A percentile compares a stretch with the other conserved stretches of the same genome.
phyloP scores from a whole-genome alignment of 2,797 vertebrate species.

The Rhinella marina region DNA sequence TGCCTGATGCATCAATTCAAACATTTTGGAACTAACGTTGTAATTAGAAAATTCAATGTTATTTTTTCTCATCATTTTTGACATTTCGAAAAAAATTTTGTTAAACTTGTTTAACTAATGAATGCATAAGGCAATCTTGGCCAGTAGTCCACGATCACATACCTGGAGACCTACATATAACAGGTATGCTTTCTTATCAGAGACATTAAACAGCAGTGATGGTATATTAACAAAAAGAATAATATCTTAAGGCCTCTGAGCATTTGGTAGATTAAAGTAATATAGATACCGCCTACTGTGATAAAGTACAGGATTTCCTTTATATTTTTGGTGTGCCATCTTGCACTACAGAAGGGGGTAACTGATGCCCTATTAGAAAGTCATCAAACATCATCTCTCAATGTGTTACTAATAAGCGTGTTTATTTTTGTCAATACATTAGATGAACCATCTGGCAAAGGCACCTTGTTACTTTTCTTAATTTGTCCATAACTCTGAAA shows the following conservation, averaged over 20 bases:
- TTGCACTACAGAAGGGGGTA: conserved; percentile 55
- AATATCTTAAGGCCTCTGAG: conserved; percentile 8
- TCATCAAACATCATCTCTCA: conserved; percentile 54
- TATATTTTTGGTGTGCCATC: conserved; percentile 40
- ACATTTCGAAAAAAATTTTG: neutral
- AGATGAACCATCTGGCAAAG: conserved; percentile 35
- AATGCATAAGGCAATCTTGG: neutral
- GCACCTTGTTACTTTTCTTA: conserved; percentile 34
- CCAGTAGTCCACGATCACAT: neutral
- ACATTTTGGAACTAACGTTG: neutral
- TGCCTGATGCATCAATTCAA: neutral
- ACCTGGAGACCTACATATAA: neutral
- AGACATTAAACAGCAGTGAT: conserved; percentile 30
- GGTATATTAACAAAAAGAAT: conserved; percentile 2
- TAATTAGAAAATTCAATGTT: neutral
- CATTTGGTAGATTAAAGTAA: conserved; percentile 35
- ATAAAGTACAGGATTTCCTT: neutral
- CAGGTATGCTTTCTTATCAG: neutral
- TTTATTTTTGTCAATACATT: conserved; percentile 52
- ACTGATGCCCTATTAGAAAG: conserved; percentile 48
- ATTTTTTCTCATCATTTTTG: conserved; percentile 10
- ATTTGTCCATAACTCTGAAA: conserved; percentile 17
- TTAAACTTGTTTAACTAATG: neutral
- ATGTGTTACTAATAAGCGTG: conserved; percentile 57
- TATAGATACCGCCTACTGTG: conserved; percentile 16